These are phyloP conservation scores for Artibeus jamaicensis DNA, from an alignment of 2,797 vertebrate species.

Conservation along the genomic window DNA sequence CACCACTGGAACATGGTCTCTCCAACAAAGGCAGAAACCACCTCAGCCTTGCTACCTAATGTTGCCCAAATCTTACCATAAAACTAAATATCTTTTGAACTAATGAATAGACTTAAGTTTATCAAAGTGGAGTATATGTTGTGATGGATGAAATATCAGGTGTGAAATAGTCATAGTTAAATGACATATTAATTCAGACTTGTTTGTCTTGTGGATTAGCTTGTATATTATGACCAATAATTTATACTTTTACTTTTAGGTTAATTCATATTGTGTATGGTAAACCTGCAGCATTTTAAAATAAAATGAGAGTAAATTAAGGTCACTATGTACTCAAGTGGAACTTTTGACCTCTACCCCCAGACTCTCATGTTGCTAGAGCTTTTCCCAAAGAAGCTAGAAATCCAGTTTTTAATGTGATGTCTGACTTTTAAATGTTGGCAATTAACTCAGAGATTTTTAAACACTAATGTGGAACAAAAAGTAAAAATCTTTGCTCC, in stretches of 20 bases:
- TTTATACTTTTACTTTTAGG: neutral
- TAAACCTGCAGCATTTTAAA: neutral
- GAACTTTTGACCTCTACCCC: neutral
- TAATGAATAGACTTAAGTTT: neutral
- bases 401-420: neutral
- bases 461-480: neutral
- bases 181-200: neutral
- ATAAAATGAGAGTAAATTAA: neutral
- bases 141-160: neutral
- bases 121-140: neutral
- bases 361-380: neutral
- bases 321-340: too few species aligned
- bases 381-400: neutral
- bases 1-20: neutral
- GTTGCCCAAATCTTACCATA: neutral
- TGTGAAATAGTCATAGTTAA: neutral
- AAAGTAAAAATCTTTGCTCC: neutral
- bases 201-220: neutral
- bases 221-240: neutral
- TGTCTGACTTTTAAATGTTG: neutral
- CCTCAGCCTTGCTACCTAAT: neutral
- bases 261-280: neutral
- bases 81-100: neutral
- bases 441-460: neutral
- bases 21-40: neutral